Evolutionary conservation across 2,797 vertebrate genomes (phyloP).

Genomic region (Nyctalus aviator): DNA sequence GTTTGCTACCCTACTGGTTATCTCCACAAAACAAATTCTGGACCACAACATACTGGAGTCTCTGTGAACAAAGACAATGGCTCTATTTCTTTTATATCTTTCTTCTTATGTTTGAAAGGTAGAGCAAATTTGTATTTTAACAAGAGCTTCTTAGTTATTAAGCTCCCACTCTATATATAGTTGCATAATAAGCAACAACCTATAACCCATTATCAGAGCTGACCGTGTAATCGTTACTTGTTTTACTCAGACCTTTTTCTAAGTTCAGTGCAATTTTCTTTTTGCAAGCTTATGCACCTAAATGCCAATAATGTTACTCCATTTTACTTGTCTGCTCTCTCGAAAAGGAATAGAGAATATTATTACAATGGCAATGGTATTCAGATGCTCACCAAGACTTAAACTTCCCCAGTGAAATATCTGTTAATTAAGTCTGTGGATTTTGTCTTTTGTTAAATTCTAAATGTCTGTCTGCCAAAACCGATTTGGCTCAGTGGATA

Average conservation of each 20-base stretch:
- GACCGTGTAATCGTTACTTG: neutral
- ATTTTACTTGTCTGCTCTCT: neutral
- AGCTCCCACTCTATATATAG: neutral
- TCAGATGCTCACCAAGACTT: neutral
- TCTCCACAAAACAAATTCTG: conserved; percentile 26
- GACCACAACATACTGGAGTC: neutral
- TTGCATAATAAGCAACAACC: neutral
- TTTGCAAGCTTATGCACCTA: neutral
- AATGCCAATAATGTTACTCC: neutral
- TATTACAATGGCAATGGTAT: neutral
- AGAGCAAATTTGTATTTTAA: conserved; percentile 23
- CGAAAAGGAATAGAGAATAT: conserved; percentile 9
- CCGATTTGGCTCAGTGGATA: too few species aligned
- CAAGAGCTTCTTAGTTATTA: neutral
- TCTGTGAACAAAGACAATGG: neutral
- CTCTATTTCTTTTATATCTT: neutral
- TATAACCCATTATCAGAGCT: neutral
- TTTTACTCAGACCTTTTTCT: neutral
- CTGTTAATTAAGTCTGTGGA: neutral
- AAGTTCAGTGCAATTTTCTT: conserved; percentile 5
- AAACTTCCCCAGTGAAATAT: conserved; percentile 34
- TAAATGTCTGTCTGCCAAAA: neutral
- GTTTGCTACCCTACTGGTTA: neutral
- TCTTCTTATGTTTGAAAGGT: conserved; percentile 38
- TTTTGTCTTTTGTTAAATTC: conserved; percentile 42